These are phyloP conservation scores for Brevimyrus niger DNA, from an alignment of 2,113 vertebrate genomes.

Conservation along the genomic window DNA sequence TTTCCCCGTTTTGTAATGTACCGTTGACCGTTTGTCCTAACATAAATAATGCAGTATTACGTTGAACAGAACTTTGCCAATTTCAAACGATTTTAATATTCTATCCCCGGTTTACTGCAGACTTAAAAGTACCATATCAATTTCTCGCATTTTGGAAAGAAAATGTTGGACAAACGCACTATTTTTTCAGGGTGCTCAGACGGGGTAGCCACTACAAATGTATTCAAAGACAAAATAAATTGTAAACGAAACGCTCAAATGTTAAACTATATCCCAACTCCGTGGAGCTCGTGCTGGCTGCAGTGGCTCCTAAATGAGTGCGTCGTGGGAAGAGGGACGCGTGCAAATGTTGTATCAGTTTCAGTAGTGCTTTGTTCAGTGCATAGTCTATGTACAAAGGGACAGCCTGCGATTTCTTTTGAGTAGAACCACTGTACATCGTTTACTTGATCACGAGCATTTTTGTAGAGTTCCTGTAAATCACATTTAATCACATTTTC, in stretches of 20 bases:
- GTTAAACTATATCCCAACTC: conserved; percentile 27
- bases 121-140: background rate
- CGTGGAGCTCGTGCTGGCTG: conserved; percentile 37
- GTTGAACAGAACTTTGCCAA: background rate
- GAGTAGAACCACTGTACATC: background rate
- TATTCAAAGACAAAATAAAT: conserved; percentile 46
- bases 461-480: background rate
- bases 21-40: background rate
- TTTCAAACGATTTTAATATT: background rate
- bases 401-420: background rate
- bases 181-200: conserved; percentile 51
- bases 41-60: background rate
- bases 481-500: no score
- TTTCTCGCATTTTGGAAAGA: conserved; percentile 23
- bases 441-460: background rate
- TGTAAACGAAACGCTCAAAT: conserved; percentile 48
- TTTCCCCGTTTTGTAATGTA: background rate
- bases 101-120: background rate
- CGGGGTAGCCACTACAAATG: conserved; percentile 56
- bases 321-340: conserved; percentile 44
- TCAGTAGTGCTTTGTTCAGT: conserved; percentile 4
- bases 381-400: background rate
- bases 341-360: conserved; percentile 39
- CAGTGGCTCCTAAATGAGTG: conserved; percentile 53
- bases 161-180: conserved; percentile 44